phyloP scores from a whole-genome alignment of 2,113 vertebrate genomes.

The Thermophis baileyi region DNA sequence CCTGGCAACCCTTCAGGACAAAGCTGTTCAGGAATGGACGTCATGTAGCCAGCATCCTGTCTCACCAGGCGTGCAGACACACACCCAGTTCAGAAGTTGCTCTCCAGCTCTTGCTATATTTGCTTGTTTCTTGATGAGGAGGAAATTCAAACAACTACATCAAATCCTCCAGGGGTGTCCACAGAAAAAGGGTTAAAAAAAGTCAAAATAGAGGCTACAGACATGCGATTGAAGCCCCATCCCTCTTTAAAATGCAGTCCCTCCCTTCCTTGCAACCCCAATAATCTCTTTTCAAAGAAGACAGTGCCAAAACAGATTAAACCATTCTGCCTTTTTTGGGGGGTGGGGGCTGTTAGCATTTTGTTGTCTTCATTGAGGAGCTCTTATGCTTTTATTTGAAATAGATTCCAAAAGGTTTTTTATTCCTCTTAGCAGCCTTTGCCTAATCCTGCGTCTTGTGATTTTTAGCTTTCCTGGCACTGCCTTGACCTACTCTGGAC shows the following conservation, averaged over 20 bases:
- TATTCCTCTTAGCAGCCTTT: neutral
- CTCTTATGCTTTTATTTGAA: neutral
- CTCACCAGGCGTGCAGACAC: neutral
- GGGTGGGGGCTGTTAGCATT: too few species aligned
- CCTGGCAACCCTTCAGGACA: neutral
- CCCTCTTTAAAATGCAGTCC: neutral
- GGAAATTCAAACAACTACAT: neutral
- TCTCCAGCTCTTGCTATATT: neutral
- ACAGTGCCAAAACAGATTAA: neutral
- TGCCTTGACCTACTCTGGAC: neutral
- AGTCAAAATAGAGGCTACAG: neutral
- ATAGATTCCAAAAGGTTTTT: neutral
- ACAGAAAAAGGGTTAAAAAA: neutral
- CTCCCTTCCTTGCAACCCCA: neutral
- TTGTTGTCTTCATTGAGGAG: neutral
- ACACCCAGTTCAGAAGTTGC: neutral
- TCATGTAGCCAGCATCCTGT: conserved; percentile 18
- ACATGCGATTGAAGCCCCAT: neutral
- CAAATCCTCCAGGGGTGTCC: neutral
- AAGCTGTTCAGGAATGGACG: conserved; percentile 22
- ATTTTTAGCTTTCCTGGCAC: neutral
- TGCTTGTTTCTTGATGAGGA: neutral
- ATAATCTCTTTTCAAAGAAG: neutral
- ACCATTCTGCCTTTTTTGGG: neutral
- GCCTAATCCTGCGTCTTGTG: neutral